phyloP scores from a whole-genome alignment of 2,888 invertebrate species.

The Gastracanthus pulcherrimus region DNA sequence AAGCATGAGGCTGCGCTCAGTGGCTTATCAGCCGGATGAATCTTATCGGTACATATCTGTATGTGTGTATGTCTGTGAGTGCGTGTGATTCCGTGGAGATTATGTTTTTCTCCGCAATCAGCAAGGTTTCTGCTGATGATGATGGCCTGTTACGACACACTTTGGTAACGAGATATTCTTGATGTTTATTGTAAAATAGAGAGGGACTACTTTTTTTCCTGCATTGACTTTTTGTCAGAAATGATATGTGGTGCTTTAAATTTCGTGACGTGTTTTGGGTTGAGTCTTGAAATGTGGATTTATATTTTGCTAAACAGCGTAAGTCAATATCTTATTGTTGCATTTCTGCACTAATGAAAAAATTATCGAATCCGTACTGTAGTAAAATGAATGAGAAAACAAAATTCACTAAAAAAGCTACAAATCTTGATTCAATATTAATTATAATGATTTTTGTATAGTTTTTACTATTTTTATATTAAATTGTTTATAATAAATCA shows the following conservation, averaged over 20 bases:
- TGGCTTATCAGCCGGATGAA: conserved; percentile 27
- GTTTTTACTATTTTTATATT: too few species aligned
- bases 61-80: neutral
- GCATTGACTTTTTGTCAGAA: neutral
- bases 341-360: too few species aligned
- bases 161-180: neutral
- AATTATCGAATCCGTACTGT: too few species aligned
- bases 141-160: conserved; percentile 21
- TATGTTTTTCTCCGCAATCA: conserved; percentile 27
- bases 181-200: neutral
- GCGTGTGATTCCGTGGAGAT: conserved; percentile 21
- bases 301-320: too few species aligned
- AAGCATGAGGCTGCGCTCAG: neutral
- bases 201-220: neutral
- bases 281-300: too few species aligned
- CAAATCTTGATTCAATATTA: too few species aligned
- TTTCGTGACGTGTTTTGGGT: too few species aligned
- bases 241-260: neutral
- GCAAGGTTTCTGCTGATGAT: conserved; percentile 27
- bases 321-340: too few species aligned
- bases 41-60: conserved; percentile 32
- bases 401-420: too few species aligned
- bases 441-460: too few species aligned
- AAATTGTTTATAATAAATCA: neutral
- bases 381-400: too few species aligned